Conservation (phyloP, 2,888 invertebrate species). For the Rhagophthalmus giganteus region DNA sequence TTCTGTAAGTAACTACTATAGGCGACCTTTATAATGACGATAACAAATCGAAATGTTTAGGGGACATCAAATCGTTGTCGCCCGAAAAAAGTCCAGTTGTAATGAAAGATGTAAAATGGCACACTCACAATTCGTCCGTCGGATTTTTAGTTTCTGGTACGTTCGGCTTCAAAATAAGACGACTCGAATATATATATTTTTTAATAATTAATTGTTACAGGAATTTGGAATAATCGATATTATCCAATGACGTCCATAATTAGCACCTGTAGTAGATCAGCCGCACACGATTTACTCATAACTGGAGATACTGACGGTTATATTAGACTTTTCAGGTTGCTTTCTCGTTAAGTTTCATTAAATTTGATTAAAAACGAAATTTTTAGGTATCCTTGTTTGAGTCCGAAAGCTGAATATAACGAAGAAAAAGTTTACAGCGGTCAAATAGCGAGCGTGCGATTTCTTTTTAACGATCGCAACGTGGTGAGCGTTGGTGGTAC, state of each 20-base stretch:
- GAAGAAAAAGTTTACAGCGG: slow-evolving; percentile 88
- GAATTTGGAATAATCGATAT: slow-evolving; percentile 88
- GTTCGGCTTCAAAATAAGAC: too few species aligned
- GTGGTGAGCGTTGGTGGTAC: slow-evolving; percentile 84
- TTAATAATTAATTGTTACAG: too few species aligned
- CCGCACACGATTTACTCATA: slow-evolving; percentile 80
- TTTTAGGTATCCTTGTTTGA: slow-evolving; percentile 80
- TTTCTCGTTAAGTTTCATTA: neutral
- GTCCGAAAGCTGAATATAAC: slow-evolving; percentile 83
- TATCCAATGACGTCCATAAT: slow-evolving; percentile 84
- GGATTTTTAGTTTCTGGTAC: slow-evolving; percentile 85
- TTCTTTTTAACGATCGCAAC: slow-evolving; percentile 84
- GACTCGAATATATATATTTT: too few species aligned
- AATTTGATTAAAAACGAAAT: neutral
- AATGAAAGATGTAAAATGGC: slow-evolving; percentile 91
- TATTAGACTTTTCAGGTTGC: slow-evolving; percentile 76
- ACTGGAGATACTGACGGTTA: slow-evolving; percentile 91
- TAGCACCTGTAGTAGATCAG: slow-evolving; percentile 78
- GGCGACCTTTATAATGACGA: too few species aligned
- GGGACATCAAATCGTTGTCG: slow-evolving; percentile 87
- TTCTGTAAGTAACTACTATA: slow-evolving; percentile 82
- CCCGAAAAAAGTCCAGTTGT: slow-evolving; percentile 86
- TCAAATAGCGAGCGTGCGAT: slow-evolving; percentile 76
- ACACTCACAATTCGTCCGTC: slow-evolving; percentile 83
- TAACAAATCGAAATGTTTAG: slow-evolving; percentile 63